Conservation (phyloP, 2,888 invertebrate species). For the Orthonevra nobilis region DNA sequence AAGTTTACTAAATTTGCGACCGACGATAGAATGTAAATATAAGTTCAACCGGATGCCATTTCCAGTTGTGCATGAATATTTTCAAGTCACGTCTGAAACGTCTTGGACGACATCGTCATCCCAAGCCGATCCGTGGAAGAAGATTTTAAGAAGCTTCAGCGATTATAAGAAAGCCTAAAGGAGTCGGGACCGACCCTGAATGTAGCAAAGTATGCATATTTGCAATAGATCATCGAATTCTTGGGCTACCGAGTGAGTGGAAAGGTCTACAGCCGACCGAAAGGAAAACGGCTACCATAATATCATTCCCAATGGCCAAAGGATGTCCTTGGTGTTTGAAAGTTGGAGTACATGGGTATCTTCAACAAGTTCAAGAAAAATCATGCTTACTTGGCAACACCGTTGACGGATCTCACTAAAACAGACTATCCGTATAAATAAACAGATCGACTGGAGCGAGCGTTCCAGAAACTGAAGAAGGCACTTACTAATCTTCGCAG, state of each 20-base stretch:
- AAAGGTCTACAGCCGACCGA: too few species aligned
- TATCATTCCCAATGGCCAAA: neutral
- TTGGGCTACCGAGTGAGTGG: neutral
- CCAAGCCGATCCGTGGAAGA: neutral
- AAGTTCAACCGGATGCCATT: constrained; percentile 3
- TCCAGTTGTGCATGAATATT: constrained; percentile 15
- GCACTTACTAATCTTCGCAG: neutral
- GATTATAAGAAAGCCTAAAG: neutral
- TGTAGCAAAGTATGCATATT: neutral
- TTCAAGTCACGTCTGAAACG: neutral
- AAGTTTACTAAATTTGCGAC: constrained; percentile 1
- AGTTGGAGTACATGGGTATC: constrained; percentile 4
- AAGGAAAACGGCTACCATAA: too few species aligned
- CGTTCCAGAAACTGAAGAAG: neutral
- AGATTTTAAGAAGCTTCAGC: neutral
- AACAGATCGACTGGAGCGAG: neutral
- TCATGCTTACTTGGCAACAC: neutral
- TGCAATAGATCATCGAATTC: constrained; percentile 3
- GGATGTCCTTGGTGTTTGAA: constrained; percentile 1
- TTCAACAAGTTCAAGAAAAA: constrained; percentile 17
- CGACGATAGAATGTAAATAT: neutral
- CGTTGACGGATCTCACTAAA: constrained; percentile 9
- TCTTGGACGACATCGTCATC: constrained; percentile 23
- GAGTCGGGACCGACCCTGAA: neutral
- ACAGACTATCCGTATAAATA: neutral